A percentile compares a stretch with the other conserved stretches of the same genome.
phyloP scores from a whole-genome alignment of 2,888 invertebrate species.

The Cerceris ruficornis region DNA sequence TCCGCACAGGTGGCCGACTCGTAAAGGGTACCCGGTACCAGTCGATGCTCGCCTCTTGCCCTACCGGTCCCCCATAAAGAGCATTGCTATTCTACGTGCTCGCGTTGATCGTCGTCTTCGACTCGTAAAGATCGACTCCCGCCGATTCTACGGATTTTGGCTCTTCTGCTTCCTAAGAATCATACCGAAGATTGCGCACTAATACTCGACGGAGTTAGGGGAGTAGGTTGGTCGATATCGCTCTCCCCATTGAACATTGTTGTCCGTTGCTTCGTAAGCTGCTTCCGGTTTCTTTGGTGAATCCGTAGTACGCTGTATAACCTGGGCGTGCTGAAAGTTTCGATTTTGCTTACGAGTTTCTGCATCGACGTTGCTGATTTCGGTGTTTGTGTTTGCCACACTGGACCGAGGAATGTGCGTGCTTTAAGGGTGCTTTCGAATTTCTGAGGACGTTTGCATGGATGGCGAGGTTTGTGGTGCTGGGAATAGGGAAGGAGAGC shows the following conservation, averaged over 20 bases:
- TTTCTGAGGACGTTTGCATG: no score
- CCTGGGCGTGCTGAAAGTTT: no score
- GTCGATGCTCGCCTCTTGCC: conserved; percentile 32
- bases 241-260: conserved; percentile 54
- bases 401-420: no score
- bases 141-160: conserved; percentile 34
- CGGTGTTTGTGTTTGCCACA: no score
- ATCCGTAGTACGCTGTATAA: no score
- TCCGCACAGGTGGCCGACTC: conserved; percentile 60
- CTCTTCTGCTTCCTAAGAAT: conserved; percentile 49
- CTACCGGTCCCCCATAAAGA: conserved; percentile 44
- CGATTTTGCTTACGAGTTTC: no score
- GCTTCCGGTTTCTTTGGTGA: conserved; percentile 19
- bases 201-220: conserved; percentile 55
- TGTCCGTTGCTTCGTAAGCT: conserved; percentile 54
- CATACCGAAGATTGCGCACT: conserved; percentile 35
- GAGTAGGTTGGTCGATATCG: conserved; percentile 59
- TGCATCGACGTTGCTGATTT: no score
- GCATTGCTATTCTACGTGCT: conserved; percentile 59
- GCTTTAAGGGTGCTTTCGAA: no score
- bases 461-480: no score
- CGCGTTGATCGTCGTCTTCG: conserved; percentile 48
- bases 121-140: conserved; percentile 29
- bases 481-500: no score
- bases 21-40: conserved; percentile 55